Evolutionary conservation across 2,888 invertebrate species (phyloP).

Genomic region (Eupithecia insigniata): DNA sequence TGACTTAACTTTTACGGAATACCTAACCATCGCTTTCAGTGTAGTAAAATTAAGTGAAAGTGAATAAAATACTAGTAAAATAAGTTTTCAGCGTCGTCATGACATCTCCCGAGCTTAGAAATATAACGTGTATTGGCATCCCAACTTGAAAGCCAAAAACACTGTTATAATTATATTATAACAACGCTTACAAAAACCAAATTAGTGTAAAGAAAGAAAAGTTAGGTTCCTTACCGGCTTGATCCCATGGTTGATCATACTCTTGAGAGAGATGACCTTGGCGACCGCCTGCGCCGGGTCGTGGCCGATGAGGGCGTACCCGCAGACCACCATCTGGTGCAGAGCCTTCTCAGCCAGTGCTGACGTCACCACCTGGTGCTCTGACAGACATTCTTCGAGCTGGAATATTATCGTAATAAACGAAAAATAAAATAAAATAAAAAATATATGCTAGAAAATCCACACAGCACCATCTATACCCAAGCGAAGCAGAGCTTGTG

Average conservation of each 20-base stretch:
- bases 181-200: too few relatives aligned
- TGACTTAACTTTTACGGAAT: neutral
- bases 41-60: neutral
- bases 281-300: slow-evolving; percentile 72
- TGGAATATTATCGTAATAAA: too few relatives aligned
- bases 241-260: slow-evolving; percentile 65
- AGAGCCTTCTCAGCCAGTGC: slow-evolving; percentile 73
- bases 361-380: slow-evolving; percentile 65
- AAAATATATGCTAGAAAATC: too few relatives aligned
- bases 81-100: neutral
- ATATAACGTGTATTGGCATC: neutral
- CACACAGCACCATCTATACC: too few relatives aligned
- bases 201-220: neutral
- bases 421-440: too few relatives aligned
- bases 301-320: slow-evolving; percentile 77
- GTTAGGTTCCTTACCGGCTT: slow-evolving; percentile 60
- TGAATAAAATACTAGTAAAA: neutral
- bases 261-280: slow-evolving; percentile 66
- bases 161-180: neutral
- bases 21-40: neutral
- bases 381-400: slow-evolving; percentile 63
- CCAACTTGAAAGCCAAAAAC: neutral
- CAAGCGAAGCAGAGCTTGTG: too few relatives aligned
- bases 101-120: neutral
- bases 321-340: slow-evolving; percentile 79